Percentiles rank a stretch among this genome's conserved stretches.
These are phyloP conservation scores for Telmatherina bonti DNA, from an alignment of 2,797 vertebrate species.

Conservation along the genomic window DNA sequence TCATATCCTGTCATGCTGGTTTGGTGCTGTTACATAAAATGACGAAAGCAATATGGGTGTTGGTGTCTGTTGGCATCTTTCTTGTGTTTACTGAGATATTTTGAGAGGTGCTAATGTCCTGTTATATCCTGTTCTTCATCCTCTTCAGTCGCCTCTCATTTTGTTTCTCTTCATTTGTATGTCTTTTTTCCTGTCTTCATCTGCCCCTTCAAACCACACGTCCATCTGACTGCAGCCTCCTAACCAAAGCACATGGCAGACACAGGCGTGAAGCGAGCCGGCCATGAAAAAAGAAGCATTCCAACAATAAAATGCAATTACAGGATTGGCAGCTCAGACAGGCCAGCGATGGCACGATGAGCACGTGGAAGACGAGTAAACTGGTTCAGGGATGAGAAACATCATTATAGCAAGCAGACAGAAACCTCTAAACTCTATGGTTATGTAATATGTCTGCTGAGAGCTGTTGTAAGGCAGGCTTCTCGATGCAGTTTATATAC, in stretches of 20 bases:
- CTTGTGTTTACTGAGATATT: constrained; percentile 51
- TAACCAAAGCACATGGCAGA: constrained; percentile 37
- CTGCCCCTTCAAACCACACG: constrained; percentile 1
- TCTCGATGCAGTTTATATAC: background rate
- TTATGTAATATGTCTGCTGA: constrained; percentile 1
- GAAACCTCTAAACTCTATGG: background rate
- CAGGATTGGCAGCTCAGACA: constrained; percentile 29
- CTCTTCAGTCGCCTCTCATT: constrained; percentile 7
- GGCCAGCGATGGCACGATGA: background rate
- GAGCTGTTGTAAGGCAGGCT: background rate
- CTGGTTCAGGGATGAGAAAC: constrained; percentile 6
- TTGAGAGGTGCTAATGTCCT: constrained; percentile 58
- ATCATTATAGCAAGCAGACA: constrained; percentile 2
- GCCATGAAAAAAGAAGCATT: constrained; percentile 23
- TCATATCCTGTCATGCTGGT: constrained; percentile 49
- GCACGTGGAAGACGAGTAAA: constrained; percentile 14
- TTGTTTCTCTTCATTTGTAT: background rate
- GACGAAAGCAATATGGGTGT: constrained; percentile 14
- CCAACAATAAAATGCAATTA: constrained; percentile 52
- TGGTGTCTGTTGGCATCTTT: constrained; percentile 35
- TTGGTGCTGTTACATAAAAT: constrained; percentile 41
- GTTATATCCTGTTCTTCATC: constrained; percentile 28
- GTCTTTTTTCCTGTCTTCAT: background rate
- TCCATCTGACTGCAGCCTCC: constrained; percentile 24
- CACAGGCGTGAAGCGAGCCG: constrained; percentile 10